Base-by-base conservation (phyloP, 2,113 vertebrate genomes). In the Trinectes maculatus region DNA sequence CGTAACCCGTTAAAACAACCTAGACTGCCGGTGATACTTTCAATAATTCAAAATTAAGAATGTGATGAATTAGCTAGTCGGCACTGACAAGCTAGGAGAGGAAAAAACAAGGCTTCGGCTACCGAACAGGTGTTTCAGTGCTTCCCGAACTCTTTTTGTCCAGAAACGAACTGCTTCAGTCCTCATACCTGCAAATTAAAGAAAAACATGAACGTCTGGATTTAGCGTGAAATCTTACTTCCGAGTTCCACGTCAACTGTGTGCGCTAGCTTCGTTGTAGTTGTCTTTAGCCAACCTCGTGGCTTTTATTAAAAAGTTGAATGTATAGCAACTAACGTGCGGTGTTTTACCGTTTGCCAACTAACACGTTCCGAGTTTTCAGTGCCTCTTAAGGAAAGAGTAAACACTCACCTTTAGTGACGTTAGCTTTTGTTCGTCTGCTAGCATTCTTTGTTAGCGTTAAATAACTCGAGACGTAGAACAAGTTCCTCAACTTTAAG, bases 371-470 rank as follows among this genome's bases (percentile, higher is more conserved):
- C 12, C 0, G 0, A 31, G 6, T 37, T 44, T 28, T 24, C 1
- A 0, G 15, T 22, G 10, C 29, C 5, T 42, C 2, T 22, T 16
- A n/a, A 28, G 2, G 2, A 12, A 29, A 28, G 25, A 7, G 12
- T 18, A 53, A 19, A 54, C 6, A 34, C 61, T 77, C 24, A 83
- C 73, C 83, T 61, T 64, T 43, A 16, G 8, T 9, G 42, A 22
- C 0, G 69, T 49, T 74, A 64, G 79, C 76, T 15, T 6, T 22
- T 34, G 62, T 68, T 42, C 5, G 11, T 36, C 3, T 13, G 42
- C 44, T 79, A 76, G 59, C 67, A 3, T 8, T 40, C 11, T 11
- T 15, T 3, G 54, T 61, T 74, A 71, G 66, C 73, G 25, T 72
- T 34, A 42, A n/a, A 28, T 6, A 43, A 19, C 10, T 19, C 22